A percentile compares a stretch with the other conserved stretches of the same genome.
phyloP scores from a whole-genome alignment of 2,888 invertebrate genomes.

The Galerucella pusilla region DNA sequence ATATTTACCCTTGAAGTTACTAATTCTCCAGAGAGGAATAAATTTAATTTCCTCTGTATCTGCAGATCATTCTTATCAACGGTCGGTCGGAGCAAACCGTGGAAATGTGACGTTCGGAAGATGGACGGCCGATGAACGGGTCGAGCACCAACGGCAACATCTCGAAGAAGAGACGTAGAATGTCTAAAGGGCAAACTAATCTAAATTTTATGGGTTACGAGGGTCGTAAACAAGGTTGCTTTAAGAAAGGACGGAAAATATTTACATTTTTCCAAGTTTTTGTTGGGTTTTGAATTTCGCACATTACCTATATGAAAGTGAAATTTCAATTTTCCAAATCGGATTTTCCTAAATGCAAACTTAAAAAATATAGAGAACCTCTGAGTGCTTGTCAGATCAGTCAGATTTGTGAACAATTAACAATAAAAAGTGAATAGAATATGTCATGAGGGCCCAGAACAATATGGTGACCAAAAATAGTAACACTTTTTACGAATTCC shows the following conservation, averaged over 20 bases:
- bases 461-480: too few species aligned
- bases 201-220: constrained; percentile 16
- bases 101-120: constrained; percentile 59
- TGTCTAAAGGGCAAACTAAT: constrained; percentile 19
- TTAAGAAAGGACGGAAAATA: not conserved
- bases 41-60: constrained; percentile 61
- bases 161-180: constrained; percentile 1
- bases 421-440: too few species aligned
- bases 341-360: too few species aligned
- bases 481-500: too few species aligned
- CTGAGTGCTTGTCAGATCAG: too few species aligned
- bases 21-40: constrained; percentile 57
- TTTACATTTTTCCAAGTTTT: too few species aligned
- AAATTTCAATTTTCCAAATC: too few species aligned
- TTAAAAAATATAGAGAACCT: too few species aligned
- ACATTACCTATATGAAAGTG: too few species aligned
- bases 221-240: not conserved
- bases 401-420: too few species aligned
- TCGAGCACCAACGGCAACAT: constrained; percentile 35
- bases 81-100: constrained; percentile 48
- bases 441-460: too few species aligned
- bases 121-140: constrained; percentile 59
- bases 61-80: constrained; percentile 61
- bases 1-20: constrained; percentile 55
- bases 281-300: too few species aligned